Evolutionary conservation across 2,113 vertebrate species (phyloP).

Genomic region (Rhea pennata): DNA sequence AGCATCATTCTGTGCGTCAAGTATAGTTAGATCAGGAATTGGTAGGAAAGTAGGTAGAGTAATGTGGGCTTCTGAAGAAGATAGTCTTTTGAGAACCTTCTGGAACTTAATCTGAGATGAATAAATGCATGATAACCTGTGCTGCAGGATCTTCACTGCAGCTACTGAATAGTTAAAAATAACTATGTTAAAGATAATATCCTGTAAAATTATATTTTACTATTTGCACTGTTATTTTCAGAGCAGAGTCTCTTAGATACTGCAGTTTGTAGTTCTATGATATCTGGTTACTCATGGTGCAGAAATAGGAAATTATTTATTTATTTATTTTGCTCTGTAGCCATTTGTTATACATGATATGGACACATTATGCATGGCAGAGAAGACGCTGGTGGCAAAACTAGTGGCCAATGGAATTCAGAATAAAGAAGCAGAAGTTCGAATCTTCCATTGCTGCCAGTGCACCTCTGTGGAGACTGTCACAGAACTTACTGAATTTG

Average conservation of each 20-base stretch:
- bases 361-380: conserved; percentile 95
- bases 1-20: conserved; percentile 1
- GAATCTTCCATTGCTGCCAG: conserved; percentile 98
- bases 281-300: not conserved
- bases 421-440: conserved; percentile 92
- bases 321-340: conserved; percentile 65
- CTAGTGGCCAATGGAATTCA: conserved; percentile 88
- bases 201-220: not conserved
- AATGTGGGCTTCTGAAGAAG: conserved; percentile 38
- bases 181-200: not conserved
- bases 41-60: conserved; percentile 9
- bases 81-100: conserved; percentile 15
- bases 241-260: not conserved
- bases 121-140: not conserved
- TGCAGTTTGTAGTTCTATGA: not conserved
- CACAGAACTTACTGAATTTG: conserved; percentile 95
- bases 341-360: conserved; percentile 98
- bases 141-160: not conserved
- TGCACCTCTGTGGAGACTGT: conserved; percentile 94
- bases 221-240: not conserved
- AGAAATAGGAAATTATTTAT: not conserved
- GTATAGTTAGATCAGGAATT: conserved; percentile 41
- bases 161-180: not conserved
- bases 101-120: not conserved
- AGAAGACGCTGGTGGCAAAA: conserved; percentile 94